phyloP scores from a whole-genome alignment of 2,797 vertebrate species.

The Dendrocincla tyrannina region DNA sequence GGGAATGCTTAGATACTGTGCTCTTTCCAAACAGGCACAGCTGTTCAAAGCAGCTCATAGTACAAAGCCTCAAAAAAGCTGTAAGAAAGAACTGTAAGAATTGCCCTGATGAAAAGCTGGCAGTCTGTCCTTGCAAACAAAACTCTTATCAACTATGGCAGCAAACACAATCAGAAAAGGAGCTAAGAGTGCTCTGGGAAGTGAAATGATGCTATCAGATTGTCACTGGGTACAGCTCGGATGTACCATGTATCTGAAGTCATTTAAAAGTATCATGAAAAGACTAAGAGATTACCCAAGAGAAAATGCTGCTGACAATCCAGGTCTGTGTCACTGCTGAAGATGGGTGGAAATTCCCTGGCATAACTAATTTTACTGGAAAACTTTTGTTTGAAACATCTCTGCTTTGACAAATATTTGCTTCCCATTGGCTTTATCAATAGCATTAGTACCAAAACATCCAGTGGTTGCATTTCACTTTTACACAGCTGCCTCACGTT shows the following conservation, averaged over 20 bases:
- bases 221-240: rapidly evolving
- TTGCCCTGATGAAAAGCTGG: neutral
- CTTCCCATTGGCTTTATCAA: neutral
- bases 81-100: neutral
- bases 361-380: neutral
- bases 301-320: neutral
- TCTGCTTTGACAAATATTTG: neutral
- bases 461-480: neutral
- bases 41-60: neutral
- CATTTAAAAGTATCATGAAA: neutral
- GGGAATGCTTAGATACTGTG: neutral
- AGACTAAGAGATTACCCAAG: neutral
- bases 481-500: rapidly evolving
- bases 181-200: neutral
- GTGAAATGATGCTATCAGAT: neutral
- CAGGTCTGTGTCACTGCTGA: neutral
- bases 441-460: neutral
- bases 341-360: neutral
- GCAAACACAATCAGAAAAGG: neutral
- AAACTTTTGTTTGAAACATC: neutral
- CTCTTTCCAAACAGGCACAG: neutral
- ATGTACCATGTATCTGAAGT: neutral
- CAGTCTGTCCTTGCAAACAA: neutral
- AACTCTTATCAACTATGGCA: neutral
- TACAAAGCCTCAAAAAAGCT: neutral